Evolutionary conservation across 1,140 invertebrate species (phyloP).

Genomic region (Eulimnadia texana): DNA sequence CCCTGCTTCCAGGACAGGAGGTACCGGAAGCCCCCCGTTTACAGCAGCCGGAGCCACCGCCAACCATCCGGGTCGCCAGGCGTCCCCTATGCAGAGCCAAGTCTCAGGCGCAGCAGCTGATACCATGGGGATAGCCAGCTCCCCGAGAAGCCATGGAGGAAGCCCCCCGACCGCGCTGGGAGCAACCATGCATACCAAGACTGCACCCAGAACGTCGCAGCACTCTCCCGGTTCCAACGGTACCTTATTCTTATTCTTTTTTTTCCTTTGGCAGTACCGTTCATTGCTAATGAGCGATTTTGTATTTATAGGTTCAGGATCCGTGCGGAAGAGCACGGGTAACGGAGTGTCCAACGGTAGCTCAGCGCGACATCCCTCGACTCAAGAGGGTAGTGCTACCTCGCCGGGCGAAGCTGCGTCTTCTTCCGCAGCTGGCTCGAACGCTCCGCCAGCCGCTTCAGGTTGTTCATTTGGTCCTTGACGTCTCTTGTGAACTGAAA

Average conservation of each 20-base stretch:
- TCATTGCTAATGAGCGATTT: too few relatives aligned
- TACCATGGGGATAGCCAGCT: constrained; percentile 55
- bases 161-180: constrained; percentile 49
- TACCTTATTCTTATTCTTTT: too few relatives aligned
- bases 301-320: too few relatives aligned
- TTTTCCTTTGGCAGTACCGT: too few relatives aligned
- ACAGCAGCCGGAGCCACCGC: background rate
- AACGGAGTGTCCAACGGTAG: background rate
- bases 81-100: constrained; percentile 75
- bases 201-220: constrained; percentile 62
- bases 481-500: background rate
- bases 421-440: background rate
- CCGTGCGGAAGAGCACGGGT: background rate
- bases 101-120: constrained; percentile 70
- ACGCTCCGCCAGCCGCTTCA: background rate
- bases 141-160: constrained; percentile 37
- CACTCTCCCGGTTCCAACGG: constrained; percentile 77
- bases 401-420: background rate
- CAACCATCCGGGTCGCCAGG: constrained; percentile 4
- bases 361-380: background rate
- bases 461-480: too few relatives aligned
- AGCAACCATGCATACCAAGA: constrained; percentile 44
- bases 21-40: background rate
- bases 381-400: background rate
- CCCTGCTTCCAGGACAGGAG: background rate